phyloP scores from a whole-genome alignment of 2,797 vertebrate species.

The Lepus oiostolus region DNA sequence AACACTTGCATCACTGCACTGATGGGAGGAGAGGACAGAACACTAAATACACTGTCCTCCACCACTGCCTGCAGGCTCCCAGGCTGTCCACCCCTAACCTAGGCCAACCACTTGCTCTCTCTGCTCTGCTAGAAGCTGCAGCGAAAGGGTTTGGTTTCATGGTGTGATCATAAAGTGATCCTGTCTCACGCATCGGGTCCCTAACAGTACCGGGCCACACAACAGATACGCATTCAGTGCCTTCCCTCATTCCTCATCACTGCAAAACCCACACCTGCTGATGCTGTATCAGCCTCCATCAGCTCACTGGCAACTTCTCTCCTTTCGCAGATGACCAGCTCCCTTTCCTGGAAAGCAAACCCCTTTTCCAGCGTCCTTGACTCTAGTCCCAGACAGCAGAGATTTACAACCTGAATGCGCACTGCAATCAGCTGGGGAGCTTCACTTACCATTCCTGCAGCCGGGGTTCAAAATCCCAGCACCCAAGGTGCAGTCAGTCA shows the following conservation, averaged over 20 bases:
- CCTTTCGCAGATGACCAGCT: background rate
- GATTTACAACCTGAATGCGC: background rate
- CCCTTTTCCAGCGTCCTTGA: background rate
- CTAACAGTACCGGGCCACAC: rapidly evolving
- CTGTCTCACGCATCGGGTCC: background rate
- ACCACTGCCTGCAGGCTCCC: background rate
- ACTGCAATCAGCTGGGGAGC: background rate
- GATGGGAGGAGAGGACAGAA: background rate
- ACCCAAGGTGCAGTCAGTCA: rapidly evolving
- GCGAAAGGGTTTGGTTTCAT: rapidly evolving
- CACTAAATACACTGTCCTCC: rapidly evolving
- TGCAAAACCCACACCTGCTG: background rate
- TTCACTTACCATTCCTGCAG: background rate
- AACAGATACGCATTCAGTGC: too few species aligned
- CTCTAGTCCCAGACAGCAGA: background rate
- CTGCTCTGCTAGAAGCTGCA: background rate
- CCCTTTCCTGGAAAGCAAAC: background rate
- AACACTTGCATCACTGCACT: background rate
- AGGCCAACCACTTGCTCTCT: background rate
- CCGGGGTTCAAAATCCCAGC: background rate
- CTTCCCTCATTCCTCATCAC: background rate
- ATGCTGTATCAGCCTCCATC: too few species aligned
- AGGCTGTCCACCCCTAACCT: background rate
- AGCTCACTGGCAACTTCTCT: background rate
- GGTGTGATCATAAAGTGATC: rapidly evolving